Base-by-base conservation (phyloP, 2,797 vertebrate species). In the Remorina albescens region DNA sequence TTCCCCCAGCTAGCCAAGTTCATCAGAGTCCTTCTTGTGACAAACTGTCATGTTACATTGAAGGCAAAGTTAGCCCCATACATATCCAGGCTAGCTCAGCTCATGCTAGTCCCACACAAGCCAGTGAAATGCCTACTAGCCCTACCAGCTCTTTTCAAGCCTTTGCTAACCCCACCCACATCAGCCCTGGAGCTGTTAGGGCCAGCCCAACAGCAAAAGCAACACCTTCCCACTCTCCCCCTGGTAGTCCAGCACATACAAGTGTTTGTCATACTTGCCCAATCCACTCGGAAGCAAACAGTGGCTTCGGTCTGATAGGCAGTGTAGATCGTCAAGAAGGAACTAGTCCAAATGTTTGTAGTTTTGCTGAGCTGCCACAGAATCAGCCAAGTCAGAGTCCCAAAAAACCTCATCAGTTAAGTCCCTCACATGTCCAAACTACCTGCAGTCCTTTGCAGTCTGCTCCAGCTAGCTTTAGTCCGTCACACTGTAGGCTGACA, bases 401-500 rank as follows among this genome's bases (percentile, higher is more conserved):
- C 8, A 34, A 60, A 61, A 36, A 58, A 55, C 36, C 50, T 59
- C 26, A 36, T 47, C 65, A 57, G 19, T 62, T 61, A 54, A 77
- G 68, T 68, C 44, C 64, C 7, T 34, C 44, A 53, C 6, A 70
- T 19, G 46, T 64, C 41, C 70, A 69, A 61, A 65, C 74, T 67
- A 44, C 41, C 37, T 51, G 41, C 47, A 81, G 65, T 70, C 54
- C 70, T 39, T 59, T 41, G 32, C 67, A 53, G 28, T 21, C 47
- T 19, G 28, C 53, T 56, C 34, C 54, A 66, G 11, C 71, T 36
- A 74, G 57, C 49, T 65, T 50, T 66, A 86, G 88, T 87, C 85
- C 83, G 56, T 30, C 73, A 81, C 85, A 85, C 86, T 88, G 85
- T 85, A 82, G 26, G 55, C 44, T 8, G 1, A 47, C 71, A 44